Percentiles rank a stretch among this genome's conserved stretches.
Conservation (phyloP, 2,797 vertebrate species). For the Psittacula derbiana region DNA sequence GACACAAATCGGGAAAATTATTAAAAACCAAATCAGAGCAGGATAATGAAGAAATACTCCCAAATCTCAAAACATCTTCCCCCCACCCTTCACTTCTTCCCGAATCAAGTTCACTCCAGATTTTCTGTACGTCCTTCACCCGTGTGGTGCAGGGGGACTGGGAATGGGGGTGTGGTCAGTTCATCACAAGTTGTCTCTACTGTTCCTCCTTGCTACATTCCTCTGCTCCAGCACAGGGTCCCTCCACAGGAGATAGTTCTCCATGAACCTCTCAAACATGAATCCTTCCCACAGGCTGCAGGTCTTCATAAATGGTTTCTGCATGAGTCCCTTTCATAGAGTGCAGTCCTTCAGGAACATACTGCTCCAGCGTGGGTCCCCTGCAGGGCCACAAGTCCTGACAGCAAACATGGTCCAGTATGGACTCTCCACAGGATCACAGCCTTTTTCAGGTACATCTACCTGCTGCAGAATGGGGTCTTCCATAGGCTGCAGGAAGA, state of each 20-base stretch:
- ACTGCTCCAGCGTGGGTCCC: fast-evolving
- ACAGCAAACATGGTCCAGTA: neutral
- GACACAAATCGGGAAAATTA: neutral
- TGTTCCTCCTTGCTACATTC: neutral
- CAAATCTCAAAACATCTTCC: neutral
- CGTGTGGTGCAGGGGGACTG: fast-evolving
- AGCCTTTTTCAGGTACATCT: neutral
- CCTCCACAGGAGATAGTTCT: fast-evolving
- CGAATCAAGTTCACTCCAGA: fast-evolving
- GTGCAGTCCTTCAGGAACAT: neutral
- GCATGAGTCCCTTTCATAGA: neutral
- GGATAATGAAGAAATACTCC: neutral
- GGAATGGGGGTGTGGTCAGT: neutral
- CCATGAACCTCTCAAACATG: fast-evolving
- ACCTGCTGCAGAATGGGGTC: fast-evolving
- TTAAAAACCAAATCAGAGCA: neutral
- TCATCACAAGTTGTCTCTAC: neutral
- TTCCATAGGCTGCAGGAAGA: neutral
- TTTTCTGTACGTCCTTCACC: neutral
- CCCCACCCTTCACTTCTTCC: neutral
- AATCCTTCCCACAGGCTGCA: fast-evolving
- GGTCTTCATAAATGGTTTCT: neutral
- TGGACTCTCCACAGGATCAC: fast-evolving
- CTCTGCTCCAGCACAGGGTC: fast-evolving
- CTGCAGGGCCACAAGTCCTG: fast-evolving